Percentiles rank a stretch among this genome's conserved stretches.
Conservation (phyloP, 2,888 invertebrate genomes). For the Julus scandinavius region DNA sequence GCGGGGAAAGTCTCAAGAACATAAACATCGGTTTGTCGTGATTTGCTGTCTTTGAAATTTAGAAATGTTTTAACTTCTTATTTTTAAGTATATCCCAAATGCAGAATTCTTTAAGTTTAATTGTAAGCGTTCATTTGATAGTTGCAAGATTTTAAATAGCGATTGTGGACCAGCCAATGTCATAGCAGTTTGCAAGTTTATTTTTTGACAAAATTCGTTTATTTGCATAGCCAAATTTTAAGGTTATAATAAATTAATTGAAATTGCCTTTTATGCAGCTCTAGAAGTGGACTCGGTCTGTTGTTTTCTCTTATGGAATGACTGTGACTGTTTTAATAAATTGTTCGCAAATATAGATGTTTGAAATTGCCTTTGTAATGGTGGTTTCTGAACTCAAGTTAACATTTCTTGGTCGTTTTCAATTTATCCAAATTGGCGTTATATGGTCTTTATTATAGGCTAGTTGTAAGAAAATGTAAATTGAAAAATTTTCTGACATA, state of each 20-base stretch:
- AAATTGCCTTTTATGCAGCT: not conserved
- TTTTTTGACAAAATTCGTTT: not conserved
- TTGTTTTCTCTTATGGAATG: not conserved
- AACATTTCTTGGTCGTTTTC: slow-evolving; percentile 16
- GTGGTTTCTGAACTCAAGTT: not conserved
- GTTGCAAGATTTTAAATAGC: slow-evolving; percentile 6
- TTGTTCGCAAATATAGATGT: not conserved
- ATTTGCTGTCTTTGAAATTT: not conserved
- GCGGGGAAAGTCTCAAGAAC: not conserved
- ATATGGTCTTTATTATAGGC: slow-evolving; percentile 12
- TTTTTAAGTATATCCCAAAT: not conserved
- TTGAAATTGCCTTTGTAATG: not conserved
- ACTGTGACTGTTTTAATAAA: not conserved
- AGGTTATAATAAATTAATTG: too few species aligned
- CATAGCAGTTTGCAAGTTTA: not conserved
- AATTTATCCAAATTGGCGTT: slow-evolving; percentile 10
- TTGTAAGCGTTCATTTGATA: slow-evolving; percentile 25
- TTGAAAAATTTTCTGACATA: not conserved
- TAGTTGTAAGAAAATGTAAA: slow-evolving; percentile 4
- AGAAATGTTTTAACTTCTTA: not conserved
- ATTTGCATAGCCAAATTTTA: too few species aligned
- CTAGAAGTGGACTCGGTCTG: not conserved
- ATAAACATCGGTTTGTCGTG: not conserved
- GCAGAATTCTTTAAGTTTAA: slow-evolving; percentile 10
- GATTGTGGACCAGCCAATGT: not conserved